Base-by-base conservation (phyloP, 2,888 invertebrate genomes). In the Cephalotes varians region DNA sequence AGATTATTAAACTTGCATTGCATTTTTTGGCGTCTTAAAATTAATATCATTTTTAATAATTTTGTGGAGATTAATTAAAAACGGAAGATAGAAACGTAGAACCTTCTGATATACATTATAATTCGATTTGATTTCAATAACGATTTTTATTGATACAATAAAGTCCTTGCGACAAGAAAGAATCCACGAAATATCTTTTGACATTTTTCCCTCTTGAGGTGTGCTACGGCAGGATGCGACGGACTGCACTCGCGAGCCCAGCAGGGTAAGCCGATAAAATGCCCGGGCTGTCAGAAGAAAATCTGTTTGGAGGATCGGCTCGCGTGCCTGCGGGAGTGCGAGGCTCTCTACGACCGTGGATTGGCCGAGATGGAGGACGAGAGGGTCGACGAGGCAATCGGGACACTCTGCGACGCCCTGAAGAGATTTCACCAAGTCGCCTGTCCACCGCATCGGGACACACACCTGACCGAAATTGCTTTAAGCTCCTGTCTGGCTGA, bases 391-490 rank as follows among this genome's bases (percentile, higher is more conserved):
- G 95, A 96, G 81, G 97, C 97, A 0, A 95, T 96, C 18, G 91
- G 94, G 2, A 92, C 95, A 0, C 95, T 97, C 34, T 95, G 95
- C 76, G 94, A 95, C 25, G 96, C 96, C 0, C 95, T 97, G 7
- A 96, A 96, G 88, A 91, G 94, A 69, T 97, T 96, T 94, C 95
- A 96, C 90, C 95, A 95, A 77, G 94, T 96, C 34, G 97, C 96
- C 0, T 94, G 95, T 0, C 95, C 96, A 0, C 98, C 98, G 0
- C 96, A 97, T 87, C 95, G 96, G 60, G 96, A 96, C 82, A 96
- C 97, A 0, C 96, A 97, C 67, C 94, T 97, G 40, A 97, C 97
- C 0, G 97, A 98, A 93, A 97, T 97, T 91, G 96, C 97, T 0
- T 93, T 97, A 49, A 95, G 96, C 2, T 95, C 96, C 0, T 97